Conservation (phyloP, 2,888 invertebrate genomes). For the Hypolimnas misippus region DNA sequence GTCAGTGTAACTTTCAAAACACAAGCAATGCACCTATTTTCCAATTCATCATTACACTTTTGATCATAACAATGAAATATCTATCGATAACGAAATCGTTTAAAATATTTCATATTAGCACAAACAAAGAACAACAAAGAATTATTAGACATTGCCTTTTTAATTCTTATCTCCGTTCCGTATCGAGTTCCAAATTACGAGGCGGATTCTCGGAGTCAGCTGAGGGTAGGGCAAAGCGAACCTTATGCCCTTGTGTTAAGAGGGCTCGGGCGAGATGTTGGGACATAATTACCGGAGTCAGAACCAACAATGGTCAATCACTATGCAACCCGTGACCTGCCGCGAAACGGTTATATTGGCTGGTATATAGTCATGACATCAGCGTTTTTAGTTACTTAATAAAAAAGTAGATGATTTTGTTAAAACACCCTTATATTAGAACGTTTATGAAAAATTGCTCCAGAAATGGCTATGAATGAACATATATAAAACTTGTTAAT, state of each 20-base stretch:
- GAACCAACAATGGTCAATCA: slow-evolving; percentile 46
- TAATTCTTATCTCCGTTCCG: slow-evolving; percentile 46
- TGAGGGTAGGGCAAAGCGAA: slow-evolving; percentile 3
- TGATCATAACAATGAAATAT: slow-evolving; percentile 40
- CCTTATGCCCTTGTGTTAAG: slow-evolving; percentile 7
- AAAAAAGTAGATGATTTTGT: no score
- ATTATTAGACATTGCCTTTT: slow-evolving; percentile 47
- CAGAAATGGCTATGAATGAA: no score
- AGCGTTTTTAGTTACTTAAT: neutral
- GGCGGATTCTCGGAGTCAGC: slow-evolving; percentile 35
- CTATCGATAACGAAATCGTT: slow-evolving; percentile 31
- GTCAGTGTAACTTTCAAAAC: no score
- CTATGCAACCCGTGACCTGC: slow-evolving; percentile 38
- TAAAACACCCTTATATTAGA: no score
- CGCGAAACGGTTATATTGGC: slow-evolving; percentile 16
- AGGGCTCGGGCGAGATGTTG: slow-evolving; percentile 1
- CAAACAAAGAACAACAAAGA: slow-evolving; percentile 43
- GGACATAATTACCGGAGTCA: slow-evolving; percentile 41
- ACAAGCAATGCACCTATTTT: neutral
- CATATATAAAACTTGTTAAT: no score
- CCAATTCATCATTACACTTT: slow-evolving; percentile 28
- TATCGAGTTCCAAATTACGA: slow-evolving; percentile 47
- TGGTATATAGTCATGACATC: neutral
- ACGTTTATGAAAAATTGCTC: no score
- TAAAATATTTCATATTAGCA: slow-evolving; percentile 39